Evolutionary conservation across 2,113 vertebrate species (phyloP).

Genomic region (Gallinago undulata): DNA sequence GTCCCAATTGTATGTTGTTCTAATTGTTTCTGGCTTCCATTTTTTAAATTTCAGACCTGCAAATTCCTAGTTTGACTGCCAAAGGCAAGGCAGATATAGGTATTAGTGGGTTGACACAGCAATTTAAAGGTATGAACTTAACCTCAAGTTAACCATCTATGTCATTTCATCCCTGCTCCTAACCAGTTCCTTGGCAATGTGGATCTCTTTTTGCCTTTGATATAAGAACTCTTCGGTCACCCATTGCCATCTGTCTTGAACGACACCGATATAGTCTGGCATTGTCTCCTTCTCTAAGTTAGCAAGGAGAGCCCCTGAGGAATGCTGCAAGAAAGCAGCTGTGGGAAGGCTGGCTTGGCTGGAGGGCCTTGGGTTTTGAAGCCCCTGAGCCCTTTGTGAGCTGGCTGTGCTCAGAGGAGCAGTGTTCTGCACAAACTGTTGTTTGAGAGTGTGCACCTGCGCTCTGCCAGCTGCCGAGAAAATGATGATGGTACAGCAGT

Average conservation of each 20-base stretch:
- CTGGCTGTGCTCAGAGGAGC: neutral
- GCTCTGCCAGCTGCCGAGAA: neutral
- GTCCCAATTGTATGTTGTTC: neutral
- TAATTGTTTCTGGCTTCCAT: neutral
- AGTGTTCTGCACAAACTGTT: neutral
- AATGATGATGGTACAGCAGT: neutral
- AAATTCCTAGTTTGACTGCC: neutral
- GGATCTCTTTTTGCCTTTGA: neutral
- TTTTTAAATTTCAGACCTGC: neutral
- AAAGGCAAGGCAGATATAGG: neutral
- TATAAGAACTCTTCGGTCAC: neutral
- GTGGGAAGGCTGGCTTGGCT: neutral
- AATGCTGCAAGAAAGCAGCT: neutral
- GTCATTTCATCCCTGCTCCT: neutral
- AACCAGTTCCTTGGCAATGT: neutral
- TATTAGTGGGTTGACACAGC: neutral
- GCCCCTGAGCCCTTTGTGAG: neutral
- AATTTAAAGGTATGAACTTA: neutral
- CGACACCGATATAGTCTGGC: no score
- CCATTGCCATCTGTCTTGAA: neutral
- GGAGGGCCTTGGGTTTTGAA: neutral
- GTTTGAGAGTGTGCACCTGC: neutral
- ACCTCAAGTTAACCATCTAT: neutral
- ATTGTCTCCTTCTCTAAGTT: neutral
- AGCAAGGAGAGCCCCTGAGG: neutral